Base-by-base conservation (phyloP, 1,140 invertebrate genomes). In the Heliconius himera region DNA sequence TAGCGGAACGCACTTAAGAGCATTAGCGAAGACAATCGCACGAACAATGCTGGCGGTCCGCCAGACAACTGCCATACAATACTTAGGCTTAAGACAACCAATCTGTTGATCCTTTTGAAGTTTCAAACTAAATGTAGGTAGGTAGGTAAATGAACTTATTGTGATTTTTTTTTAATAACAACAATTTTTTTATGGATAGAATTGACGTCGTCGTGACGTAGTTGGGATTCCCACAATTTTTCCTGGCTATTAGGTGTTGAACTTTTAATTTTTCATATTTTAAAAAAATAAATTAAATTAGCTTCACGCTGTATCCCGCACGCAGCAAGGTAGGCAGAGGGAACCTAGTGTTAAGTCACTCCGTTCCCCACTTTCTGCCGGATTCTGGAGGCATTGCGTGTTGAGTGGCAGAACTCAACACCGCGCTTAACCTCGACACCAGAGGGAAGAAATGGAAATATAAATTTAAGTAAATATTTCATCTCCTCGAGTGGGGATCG, bases 41-140 rank as follows among this genome's bases (percentile, higher is more conserved):
- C 38, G 60, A 29, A 66, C 60, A 56, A 56, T 56, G 36, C 49
- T 76, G 74, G 74, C 74, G 8, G 20, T 3, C 3, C 33, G 74
- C 74, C 74, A 76, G 29, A 4, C 20, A 60, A 76, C 56, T 76
- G 74, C 20, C 74, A 46, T 9, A 76, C 56, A 76, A 66, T 66
- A 66, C 56, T 74, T 36, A 56, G 33, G 33, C 38, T 72, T 38
- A 72, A 41, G 33, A 20, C 11, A 36, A 74, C 29, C 49, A 74
- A 49, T 75, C 29, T 75, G 6, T 38, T 75, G 51, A 75, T n/a
- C 74, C 51, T 75, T 75, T 56, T 75, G 56, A 75, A 74, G 38
- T 56, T 38, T 20, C 29, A 29, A 66, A 66, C 22, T 66, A 29
- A 66, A 66, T 29, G 60, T 66, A 66, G 60, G 60, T 29, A n/a